A percentile compares a stretch with the other conserved stretches of the same genome.
phyloP scores from a whole-genome alignment of 2,888 invertebrate species.

The Orchesellides sinensis region DNA sequence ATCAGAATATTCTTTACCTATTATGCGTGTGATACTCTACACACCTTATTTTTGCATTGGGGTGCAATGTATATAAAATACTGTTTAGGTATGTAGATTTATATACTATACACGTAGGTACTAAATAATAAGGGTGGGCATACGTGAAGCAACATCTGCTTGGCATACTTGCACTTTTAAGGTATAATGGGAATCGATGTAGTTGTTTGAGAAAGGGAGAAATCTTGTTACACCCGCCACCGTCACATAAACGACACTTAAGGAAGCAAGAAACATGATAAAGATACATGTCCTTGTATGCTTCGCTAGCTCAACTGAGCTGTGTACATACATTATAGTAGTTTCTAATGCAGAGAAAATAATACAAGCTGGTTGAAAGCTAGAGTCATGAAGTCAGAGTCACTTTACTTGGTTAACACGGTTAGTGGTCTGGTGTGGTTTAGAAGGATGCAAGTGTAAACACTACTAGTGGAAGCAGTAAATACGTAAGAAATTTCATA shows the following conservation, averaged over 20 bases:
- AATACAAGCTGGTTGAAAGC: slow-evolving; percentile 31
- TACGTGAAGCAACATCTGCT: slow-evolving; percentile 17
- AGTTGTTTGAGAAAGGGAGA: slow-evolving; percentile 49
- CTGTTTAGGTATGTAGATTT: too few relatives aligned
- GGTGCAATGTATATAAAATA: too few relatives aligned
- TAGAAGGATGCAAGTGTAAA: slow-evolving; percentile 55
- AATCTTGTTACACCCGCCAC: slow-evolving; percentile 56
- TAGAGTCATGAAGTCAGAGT: slow-evolving; percentile 45
- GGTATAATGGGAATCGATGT: slow-evolving; percentile 16
- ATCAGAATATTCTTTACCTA: too few relatives aligned
- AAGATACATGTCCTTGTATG: slow-evolving; percentile 51
- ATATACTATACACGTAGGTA: too few relatives aligned
- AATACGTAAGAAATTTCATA: slow-evolving; percentile 33
- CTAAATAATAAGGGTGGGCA: background rate
- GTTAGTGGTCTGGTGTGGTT: slow-evolving; percentile 44
- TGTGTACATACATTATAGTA: too few relatives aligned
- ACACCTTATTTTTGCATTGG: too few relatives aligned
- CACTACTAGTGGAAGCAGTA: slow-evolving; percentile 36
- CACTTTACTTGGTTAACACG: slow-evolving; percentile 50
- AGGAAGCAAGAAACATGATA: slow-evolving; percentile 53
- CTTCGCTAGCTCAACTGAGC: slow-evolving; percentile 40
- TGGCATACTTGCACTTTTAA: slow-evolving; percentile 5
- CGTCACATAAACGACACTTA: slow-evolving; percentile 60
- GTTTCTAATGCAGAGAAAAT: background rate
- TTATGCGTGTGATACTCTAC: too few relatives aligned